Conservation (phyloP, 2,113 vertebrate genomes). For the Isurus oxyrinchus region DNA sequence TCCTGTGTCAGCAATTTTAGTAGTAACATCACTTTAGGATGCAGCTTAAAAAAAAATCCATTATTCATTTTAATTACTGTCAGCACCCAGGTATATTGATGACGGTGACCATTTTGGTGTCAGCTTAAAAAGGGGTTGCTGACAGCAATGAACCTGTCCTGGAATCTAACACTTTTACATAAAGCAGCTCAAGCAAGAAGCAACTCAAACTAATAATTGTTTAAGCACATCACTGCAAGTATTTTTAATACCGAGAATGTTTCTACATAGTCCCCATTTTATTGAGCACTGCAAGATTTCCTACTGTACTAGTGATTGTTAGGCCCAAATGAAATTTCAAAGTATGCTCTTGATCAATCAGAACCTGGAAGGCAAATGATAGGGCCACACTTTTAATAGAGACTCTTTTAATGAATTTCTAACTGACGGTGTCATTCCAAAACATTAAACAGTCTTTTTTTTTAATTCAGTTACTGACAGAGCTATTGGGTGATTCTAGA, state of each 20-base stretch:
- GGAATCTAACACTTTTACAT: not conserved
- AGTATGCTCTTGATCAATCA: not conserved
- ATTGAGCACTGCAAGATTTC: not conserved
- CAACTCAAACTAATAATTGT: not conserved
- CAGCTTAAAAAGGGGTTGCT: not conserved
- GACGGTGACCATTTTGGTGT: not conserved
- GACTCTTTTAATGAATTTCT: not conserved
- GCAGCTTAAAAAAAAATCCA: not conserved
- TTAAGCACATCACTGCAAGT: not conserved
- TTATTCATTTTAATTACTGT: not conserved
- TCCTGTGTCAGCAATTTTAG: not conserved
- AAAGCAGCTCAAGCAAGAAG: not conserved
- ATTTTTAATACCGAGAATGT: not conserved
- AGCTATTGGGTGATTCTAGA: not conserved
- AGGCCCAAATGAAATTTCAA: not conserved
- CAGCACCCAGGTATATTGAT: not conserved
- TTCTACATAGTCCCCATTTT: not conserved
- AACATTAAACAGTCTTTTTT: not conserved
- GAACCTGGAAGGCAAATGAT: not conserved
- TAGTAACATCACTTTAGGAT: not conserved
- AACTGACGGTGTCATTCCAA: not conserved
- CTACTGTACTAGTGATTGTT: not conserved
- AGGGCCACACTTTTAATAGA: not conserved
- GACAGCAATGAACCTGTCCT: not conserved
- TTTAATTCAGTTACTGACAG: not conserved